Percentiles rank a stretch among this genome's conserved stretches.
Conservation (phyloP, 2,797 vertebrate species). For the Tenualosa ilisha region DNA sequence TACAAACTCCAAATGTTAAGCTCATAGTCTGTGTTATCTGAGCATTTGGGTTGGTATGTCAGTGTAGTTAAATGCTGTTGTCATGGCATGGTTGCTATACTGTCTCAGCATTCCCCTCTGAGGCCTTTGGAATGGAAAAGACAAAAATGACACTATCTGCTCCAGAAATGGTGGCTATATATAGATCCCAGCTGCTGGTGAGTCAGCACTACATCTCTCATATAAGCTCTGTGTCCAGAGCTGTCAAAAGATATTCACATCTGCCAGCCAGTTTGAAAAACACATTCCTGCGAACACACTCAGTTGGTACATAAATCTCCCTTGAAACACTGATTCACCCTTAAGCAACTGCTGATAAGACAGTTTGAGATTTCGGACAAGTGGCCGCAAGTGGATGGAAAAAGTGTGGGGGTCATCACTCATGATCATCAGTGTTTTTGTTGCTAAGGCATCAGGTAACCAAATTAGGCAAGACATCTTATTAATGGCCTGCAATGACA, state of each 20-base stretch:
- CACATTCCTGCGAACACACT: neutral
- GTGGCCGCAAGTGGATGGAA: neutral
- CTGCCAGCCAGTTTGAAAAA: neutral
- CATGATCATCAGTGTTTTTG: neutral
- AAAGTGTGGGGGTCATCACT: neutral
- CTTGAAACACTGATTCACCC: neutral
- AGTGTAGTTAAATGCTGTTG: neutral
- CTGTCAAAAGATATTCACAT: neutral
- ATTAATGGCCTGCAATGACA: neutral
- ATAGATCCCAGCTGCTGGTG: neutral
- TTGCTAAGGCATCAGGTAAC: constrained; percentile 18
- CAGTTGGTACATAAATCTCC: neutral
- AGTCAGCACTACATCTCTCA: neutral
- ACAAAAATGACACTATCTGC: neutral
- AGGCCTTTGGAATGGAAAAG: neutral
- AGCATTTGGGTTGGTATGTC: neutral
- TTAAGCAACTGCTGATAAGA: neutral
- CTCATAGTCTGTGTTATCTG: neutral
- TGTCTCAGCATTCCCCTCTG: neutral
- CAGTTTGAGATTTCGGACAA: neutral
- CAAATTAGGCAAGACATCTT: neutral
- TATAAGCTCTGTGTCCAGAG: neutral
- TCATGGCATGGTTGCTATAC: neutral
- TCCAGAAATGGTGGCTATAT: neutral
- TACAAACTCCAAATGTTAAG: neutral